Base-by-base conservation (phyloP, 2,113 vertebrate species). In the Puffinus mauretanicus region DNA sequence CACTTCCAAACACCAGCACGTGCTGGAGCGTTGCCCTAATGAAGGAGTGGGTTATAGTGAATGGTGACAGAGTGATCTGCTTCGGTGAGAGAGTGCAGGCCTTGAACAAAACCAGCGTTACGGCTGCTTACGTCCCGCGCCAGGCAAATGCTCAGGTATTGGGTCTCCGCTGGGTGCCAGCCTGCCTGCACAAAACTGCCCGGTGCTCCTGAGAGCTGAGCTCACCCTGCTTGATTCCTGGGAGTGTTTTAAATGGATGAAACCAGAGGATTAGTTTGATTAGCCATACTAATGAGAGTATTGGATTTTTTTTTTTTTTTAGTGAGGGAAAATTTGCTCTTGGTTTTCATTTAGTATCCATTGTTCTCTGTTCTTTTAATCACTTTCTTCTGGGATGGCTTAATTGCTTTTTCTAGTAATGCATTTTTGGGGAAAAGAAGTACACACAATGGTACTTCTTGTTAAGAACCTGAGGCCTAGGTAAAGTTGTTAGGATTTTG, bases 81-180 rank as follows among this genome's bases (percentile, higher is more conserved):
- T 44, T 19, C 1, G 5, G 44, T 18, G 29, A 26, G 34, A 14
- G 34, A 40, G 36, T 1, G 20, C 25, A 11, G 26, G 16, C 46
- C 40, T 52, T 6, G 30, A 38, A 17, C 60, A 62, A 10, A 20
- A 7, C 38, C 49, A 4, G 16, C 2, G 0, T 20, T 20, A 7
- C 0, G 21, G 55, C 42, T 10, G 24, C 49, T n/a, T 14, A 0
- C 0, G 15, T 20, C 79, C 72, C 0, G 1, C 1, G 4, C 60
- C 29, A 16, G 58, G 61, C n/a, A 12, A 5, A 4, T 2, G 7
- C 11, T 51, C 30, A 14, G 70, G 34, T 82, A 2, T 16, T 15
- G 2, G 60, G 38, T 42, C 30, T 55, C 38, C 34, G 27, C 7
- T 17, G 7, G 34, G 57, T 40, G 49, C 72, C 51, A 52, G 0